These are phyloP conservation scores for Riparia riparia DNA, from an alignment of 2,113 vertebrate species.

Conservation along the genomic window DNA sequence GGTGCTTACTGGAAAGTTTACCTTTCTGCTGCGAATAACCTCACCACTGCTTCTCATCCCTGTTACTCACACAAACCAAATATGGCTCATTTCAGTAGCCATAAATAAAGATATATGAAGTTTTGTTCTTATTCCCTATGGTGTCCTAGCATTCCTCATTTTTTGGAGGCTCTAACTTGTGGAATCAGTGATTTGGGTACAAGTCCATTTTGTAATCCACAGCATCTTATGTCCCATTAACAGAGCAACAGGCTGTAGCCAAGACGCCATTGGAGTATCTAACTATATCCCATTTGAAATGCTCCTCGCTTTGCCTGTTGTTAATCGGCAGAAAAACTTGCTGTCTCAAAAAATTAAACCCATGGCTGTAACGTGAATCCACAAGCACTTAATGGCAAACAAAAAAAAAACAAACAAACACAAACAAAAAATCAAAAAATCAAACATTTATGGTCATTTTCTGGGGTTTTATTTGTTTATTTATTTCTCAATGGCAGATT, in stretches of 20 bases:
- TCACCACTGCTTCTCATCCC: neutral
- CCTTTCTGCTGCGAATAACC: neutral
- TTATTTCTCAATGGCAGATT: neutral
- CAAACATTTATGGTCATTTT: neutral
- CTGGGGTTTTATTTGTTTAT: neutral
- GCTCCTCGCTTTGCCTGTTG: neutral
- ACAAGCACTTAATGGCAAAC: neutral
- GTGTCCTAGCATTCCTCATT: neutral
- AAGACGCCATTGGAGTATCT: neutral
- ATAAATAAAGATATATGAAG: neutral
- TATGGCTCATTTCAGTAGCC: neutral
- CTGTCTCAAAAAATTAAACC: neutral
- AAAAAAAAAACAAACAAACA: no score
- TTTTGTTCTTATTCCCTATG: neutral
- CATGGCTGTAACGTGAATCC: neutral
- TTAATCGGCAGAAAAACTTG: constrained; percentile 5
- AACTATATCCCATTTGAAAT: neutral
- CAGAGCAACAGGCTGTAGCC: neutral
- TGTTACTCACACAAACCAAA: neutral
- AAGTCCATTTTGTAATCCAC: neutral
- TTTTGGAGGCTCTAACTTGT: fast-evolving
- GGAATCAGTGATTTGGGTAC: neutral
- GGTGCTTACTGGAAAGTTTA: neutral
- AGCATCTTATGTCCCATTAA: neutral
- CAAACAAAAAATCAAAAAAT: neutral